Conservation (phyloP, 2,113 vertebrate genomes). For the Ranitomeya variabilis region DNA sequence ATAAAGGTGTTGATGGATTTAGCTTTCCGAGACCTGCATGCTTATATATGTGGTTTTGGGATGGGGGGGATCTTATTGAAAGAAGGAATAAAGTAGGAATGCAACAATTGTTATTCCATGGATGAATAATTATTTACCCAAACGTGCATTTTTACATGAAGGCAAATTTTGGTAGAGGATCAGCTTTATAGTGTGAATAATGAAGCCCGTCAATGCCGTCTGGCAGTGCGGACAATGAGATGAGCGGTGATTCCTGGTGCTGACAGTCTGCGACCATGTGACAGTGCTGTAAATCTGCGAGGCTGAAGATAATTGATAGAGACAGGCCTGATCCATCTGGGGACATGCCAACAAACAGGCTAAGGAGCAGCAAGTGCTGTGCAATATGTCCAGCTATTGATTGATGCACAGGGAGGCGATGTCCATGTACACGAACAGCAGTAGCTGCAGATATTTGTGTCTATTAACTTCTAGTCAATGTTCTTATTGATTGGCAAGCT, state of each 20-base stretch:
- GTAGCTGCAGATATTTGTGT: slow-evolving; percentile 75
- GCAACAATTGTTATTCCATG: too few relatives aligned
- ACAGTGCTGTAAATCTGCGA: slow-evolving; percentile 77
- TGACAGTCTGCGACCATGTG: slow-evolving; percentile 84
- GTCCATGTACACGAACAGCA: slow-evolving; percentile 68
- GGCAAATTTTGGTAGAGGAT: neutral
- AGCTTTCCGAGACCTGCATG: too few relatives aligned
- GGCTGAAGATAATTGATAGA: slow-evolving; percentile 74
- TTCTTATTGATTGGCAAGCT: slow-evolving; percentile 82
- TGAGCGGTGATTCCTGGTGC: slow-evolving; percentile 72
- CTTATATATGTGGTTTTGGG: too few relatives aligned
- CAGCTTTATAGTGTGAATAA: neutral
- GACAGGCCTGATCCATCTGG: slow-evolving; percentile 70
- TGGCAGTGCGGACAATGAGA: slow-evolving; percentile 75
- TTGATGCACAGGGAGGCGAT: slow-evolving; percentile 73
- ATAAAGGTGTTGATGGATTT: too few relatives aligned
- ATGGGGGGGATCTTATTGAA: too few relatives aligned
- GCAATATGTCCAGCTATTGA: slow-evolving; percentile 78
- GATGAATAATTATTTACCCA: too few relatives aligned
- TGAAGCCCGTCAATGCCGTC: slow-evolving; percentile 61
- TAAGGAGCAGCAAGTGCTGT: slow-evolving; percentile 69
- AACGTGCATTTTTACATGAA: too few relatives aligned
- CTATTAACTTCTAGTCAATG: slow-evolving; percentile 74
- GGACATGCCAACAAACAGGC: slow-evolving; percentile 70
- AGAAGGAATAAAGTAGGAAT: too few relatives aligned